Percentiles rank a stretch among this genome's conserved stretches.
phyloP scores from a whole-genome alignment of 2,888 invertebrate species.

The Atethmia centrago region DNA sequence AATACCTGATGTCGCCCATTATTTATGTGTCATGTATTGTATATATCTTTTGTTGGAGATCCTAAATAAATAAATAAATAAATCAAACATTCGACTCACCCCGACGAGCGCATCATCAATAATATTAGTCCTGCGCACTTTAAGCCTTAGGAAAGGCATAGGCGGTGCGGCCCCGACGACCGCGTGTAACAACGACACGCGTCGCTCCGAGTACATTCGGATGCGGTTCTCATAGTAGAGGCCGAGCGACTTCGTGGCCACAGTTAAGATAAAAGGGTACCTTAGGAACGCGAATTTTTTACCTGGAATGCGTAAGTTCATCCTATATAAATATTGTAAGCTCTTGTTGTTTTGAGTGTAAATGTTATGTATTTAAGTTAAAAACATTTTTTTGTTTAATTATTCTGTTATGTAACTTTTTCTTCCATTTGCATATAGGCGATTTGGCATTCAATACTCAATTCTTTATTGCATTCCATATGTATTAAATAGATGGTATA shows the following conservation, averaged over 20 bases:
- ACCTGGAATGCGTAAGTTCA: slow-evolving; percentile 71
- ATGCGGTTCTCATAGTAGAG: slow-evolving; percentile 98
- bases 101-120: slow-evolving; percentile 98
- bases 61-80: neutral
- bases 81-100: slow-evolving; percentile 84
- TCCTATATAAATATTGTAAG: neutral
- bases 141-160: slow-evolving; percentile 95
- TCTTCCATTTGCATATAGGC: too few relatives aligned
- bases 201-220: slow-evolving; percentile 97
- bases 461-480: too few relatives aligned
- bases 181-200: slow-evolving; percentile 95
- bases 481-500: too few relatives aligned
- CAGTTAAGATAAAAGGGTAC: slow-evolving; percentile 97
- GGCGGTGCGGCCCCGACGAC: slow-evolving; percentile 95
- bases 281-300: slow-evolving; percentile 97
- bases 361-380: neutral
- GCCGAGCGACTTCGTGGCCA: slow-evolving; percentile 97
- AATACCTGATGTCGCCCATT: neutral
- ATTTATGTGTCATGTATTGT: neutral
- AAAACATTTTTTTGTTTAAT: too few relatives aligned
- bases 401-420: too few relatives aligned
- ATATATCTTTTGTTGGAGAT: neutral
- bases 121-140: slow-evolving; percentile 95
- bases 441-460: too few relatives aligned
- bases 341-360: neutral